Evolutionary conservation across 1,140 invertebrate genomes (phyloP).

Genomic region (Platyscapa corneri): DNA sequence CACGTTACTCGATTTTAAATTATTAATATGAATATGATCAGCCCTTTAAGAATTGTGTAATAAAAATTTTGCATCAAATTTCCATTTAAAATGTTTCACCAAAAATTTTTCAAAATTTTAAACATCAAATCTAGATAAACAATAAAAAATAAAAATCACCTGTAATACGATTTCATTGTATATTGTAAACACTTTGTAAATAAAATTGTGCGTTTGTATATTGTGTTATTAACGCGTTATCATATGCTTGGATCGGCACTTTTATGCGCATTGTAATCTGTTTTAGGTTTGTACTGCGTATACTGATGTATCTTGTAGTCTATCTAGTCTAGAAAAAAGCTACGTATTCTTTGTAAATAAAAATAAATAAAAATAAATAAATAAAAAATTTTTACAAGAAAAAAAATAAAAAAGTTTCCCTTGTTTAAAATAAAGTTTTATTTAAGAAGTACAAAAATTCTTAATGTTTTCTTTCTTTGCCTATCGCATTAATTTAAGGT

Average conservation of each 20-base stretch:
- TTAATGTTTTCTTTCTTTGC: constrained; percentile 30
- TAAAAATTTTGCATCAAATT: background rate
- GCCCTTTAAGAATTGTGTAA: background rate
- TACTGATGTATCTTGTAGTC: constrained; percentile 21
- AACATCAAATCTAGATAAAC: background rate
- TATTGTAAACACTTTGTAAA: constrained; percentile 21
- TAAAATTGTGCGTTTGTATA: constrained; percentile 36
- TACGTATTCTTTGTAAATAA: background rate
- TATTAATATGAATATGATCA: background rate
- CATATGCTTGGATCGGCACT: constrained; percentile 19
- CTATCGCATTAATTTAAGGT: constrained; percentile 14
- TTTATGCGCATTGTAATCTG: constrained; percentile 36
- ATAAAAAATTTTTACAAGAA: background rate
- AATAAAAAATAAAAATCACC: constrained; percentile 25
- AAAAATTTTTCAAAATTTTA: too few relatives aligned
- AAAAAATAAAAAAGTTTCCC: constrained; percentile 36
- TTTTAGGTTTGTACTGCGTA: constrained; percentile 6
- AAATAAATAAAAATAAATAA: constrained; percentile 22
- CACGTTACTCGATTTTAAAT: background rate
- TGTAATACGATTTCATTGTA: background rate
- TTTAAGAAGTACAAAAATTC: too few relatives aligned
- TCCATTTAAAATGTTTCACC: background rate
- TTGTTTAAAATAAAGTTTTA: too few relatives aligned
- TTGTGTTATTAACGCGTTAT: constrained; percentile 33
- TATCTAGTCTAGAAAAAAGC: constrained; percentile 15